phyloP scores from a whole-genome alignment of 2,797 vertebrate species.

The Neosalanx taihuensis region DNA sequence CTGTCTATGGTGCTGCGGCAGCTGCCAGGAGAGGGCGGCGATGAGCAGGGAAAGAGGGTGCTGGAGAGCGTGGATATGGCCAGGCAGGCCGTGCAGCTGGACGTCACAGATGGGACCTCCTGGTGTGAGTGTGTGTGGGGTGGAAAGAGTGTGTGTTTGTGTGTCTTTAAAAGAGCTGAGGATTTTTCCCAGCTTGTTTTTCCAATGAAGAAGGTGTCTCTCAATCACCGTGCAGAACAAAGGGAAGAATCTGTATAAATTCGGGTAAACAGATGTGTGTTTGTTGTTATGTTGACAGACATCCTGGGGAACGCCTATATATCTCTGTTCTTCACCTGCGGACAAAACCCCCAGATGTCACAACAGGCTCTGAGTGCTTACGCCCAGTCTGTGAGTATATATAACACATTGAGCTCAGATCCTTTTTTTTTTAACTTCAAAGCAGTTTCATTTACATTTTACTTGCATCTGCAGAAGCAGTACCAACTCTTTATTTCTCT shows the following conservation, averaged over 20 bases:
- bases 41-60: constrained; percentile 74
- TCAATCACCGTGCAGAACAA: not conserved
- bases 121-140: constrained; percentile 82
- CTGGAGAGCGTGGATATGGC: constrained; percentile 86
- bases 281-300: constrained; percentile 68
- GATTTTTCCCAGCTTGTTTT: not conserved
- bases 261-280: not conserved
- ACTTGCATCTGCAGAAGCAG: not conserved
- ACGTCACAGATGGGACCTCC: constrained; percentile 82
- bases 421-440: not conserved
- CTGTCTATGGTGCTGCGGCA: constrained; percentile 91
- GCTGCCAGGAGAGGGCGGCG: constrained; percentile 62
- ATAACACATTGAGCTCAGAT: not conserved
- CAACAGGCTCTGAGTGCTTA: constrained; percentile 90
- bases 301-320: constrained; percentile 89
- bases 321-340: constrained; percentile 86
- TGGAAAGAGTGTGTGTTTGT: not conserved
- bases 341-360: constrained; percentile 87
- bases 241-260: not conserved
- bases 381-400: constrained; percentile 82
- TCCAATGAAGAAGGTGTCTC: not conserved
- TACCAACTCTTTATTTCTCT: not conserved
- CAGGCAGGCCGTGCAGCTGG: constrained; percentile 84
- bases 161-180: not conserved
- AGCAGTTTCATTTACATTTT: not conserved